A percentile compares a stretch with the other conserved stretches of the same genome.
phyloP scores from a whole-genome alignment of 2,888 invertebrate species.

The Macrosiphum euphorbiae region DNA sequence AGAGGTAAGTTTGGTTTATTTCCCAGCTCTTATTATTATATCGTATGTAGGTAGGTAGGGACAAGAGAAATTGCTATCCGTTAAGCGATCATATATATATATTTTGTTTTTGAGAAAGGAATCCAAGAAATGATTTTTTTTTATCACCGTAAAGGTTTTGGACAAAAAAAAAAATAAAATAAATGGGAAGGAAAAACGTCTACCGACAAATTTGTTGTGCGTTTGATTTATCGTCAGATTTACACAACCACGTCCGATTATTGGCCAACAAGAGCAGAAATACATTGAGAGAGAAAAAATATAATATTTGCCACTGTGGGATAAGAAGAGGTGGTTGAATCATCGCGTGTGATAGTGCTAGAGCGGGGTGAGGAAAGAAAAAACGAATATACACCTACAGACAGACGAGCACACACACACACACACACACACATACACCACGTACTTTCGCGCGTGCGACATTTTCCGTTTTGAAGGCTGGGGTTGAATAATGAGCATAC shows the following conservation, averaged over 20 bases:
- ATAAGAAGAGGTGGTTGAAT: constrained; percentile 18
- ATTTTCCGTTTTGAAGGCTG: constrained; percentile 45
- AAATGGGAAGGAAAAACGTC: constrained; percentile 39
- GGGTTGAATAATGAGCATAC: constrained; percentile 55
- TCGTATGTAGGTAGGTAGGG: neutral
- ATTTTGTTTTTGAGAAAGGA: constrained; percentile 26
- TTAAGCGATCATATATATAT: neutral
- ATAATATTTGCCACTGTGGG: constrained; percentile 35
- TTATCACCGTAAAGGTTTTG: neutral
- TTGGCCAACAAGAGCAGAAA: constrained; percentile 45
- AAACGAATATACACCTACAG: constrained; percentile 23
- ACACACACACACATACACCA: neutral
- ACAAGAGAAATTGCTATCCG: constrained; percentile 16
- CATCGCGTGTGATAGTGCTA: neutral
- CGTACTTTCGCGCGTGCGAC: neutral
- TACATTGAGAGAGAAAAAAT: constrained; percentile 31
- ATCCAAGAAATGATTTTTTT: constrained; percentile 47
- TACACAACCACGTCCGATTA: constrained; percentile 58
- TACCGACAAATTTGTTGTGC: constrained; percentile 58
- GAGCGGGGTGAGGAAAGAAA: neutral
- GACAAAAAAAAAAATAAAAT: constrained; percentile 7
- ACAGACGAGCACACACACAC: neutral
- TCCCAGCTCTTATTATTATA: neutral
- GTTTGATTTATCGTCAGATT: constrained; percentile 64
- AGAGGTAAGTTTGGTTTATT: constrained; percentile 78